Conservation (phyloP, 2,113 vertebrate species). For the Stigmatopora argus region DNA sequence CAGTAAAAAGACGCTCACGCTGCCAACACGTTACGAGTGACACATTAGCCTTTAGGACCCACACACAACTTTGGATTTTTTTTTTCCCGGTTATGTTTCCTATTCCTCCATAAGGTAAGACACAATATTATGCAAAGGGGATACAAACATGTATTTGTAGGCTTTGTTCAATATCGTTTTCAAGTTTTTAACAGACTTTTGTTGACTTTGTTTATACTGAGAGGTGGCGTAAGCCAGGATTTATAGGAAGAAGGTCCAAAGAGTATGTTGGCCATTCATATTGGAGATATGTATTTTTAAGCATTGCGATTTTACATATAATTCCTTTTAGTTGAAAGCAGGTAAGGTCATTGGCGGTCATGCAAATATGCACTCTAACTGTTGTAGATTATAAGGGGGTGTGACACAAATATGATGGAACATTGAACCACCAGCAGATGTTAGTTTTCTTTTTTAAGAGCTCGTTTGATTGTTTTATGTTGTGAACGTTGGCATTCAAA, state of each 20-base stretch:
- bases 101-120: constrained; percentile 41
- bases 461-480: neutral
- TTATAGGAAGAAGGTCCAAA: constrained; percentile 49
- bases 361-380: neutral
- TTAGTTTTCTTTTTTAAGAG: neutral
- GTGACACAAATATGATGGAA: neutral
- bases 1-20: constrained; percentile 45
- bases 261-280: neutral
- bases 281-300: neutral
- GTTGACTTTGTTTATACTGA: neutral
- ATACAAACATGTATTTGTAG: too few relatives aligned
- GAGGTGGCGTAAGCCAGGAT: constrained; percentile 1
- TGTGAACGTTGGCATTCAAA: neutral
- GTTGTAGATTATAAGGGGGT: neutral
- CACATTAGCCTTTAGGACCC: constrained; percentile 26
- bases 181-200: neutral
- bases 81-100: constrained; percentile 9
- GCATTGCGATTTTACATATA: neutral
- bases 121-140: neutral
- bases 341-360: constrained; percentile 1
- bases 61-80: constrained; percentile 7
- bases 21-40: constrained; percentile 15
- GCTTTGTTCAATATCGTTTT: neutral
- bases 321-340: neutral
- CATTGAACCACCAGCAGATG: neutral